A percentile compares a stretch with the other conserved stretches of the same genome.
These are phyloP conservation scores for Margarornis squamiger DNA, from an alignment of 2,797 vertebrate genomes.

Conservation along the genomic window DNA sequence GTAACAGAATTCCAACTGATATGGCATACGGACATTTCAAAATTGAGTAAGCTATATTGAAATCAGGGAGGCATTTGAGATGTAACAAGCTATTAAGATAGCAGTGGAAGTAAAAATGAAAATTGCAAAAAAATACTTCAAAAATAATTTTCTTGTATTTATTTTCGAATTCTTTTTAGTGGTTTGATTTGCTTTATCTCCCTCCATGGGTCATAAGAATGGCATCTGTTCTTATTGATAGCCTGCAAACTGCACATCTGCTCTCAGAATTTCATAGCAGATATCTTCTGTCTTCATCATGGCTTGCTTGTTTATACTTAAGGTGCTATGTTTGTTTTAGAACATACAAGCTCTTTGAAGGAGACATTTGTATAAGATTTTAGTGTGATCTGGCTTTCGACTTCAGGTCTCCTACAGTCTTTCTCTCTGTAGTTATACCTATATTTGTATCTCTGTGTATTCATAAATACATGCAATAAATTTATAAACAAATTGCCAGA, in stretches of 20 bases:
- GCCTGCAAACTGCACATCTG: conserved; percentile 1
- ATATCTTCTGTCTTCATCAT: background rate
- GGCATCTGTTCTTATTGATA: background rate
- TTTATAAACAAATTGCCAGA: background rate
- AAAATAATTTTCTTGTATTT: background rate
- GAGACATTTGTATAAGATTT: background rate
- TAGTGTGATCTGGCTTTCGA: background rate
- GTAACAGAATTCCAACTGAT: background rate
- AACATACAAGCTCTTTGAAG: background rate
- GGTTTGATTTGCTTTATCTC: background rate
- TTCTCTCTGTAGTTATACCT: background rate
- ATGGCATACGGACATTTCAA: background rate
- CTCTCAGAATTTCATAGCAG: background rate
- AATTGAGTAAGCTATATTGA: background rate
- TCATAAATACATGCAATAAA: no score
- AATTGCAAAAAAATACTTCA: background rate
- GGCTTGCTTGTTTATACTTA: background rate
- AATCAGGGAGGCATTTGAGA: background rate
- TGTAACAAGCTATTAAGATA: background rate
- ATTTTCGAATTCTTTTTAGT: background rate
- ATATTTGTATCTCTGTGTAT: background rate
- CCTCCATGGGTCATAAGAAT: background rate
- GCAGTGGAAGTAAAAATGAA: background rate
- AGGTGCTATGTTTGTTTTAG: background rate
- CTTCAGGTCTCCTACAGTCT: background rate